A percentile compares a stretch with the other conserved stretches of the same genome.
These are phyloP conservation scores for Sericinus montela DNA, from an alignment of 2,888 invertebrate genomes.

Conservation along the genomic window DNA sequence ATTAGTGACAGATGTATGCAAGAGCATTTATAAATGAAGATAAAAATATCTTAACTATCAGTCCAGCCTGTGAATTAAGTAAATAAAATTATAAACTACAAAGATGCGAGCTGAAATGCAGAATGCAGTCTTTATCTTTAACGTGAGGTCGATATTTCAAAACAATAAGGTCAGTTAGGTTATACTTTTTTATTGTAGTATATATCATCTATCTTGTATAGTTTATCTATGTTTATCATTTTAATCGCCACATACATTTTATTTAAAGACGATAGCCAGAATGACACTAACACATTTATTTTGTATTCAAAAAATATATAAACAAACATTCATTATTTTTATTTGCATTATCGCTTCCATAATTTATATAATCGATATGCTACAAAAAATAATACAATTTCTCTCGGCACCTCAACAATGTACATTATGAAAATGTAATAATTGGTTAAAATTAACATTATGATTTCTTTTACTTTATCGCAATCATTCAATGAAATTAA, in stretches of 20 bases:
- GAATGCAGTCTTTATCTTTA: constrained; percentile 12
- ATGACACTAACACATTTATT: constrained; percentile 49
- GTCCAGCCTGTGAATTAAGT: background rate
- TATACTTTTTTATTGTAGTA: constrained; percentile 15
- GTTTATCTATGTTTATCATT: constrained; percentile 12
- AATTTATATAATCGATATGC: too few relatives aligned
- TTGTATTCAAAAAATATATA: constrained; percentile 11
- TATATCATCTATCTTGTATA: constrained; percentile 6
- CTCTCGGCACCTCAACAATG: too few relatives aligned
- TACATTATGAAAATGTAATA: too few relatives aligned
- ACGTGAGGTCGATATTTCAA: constrained; percentile 8
- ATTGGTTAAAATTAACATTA: too few relatives aligned
- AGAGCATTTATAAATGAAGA: too few relatives aligned
- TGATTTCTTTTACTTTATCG: too few relatives aligned
- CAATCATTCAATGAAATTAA: too few relatives aligned
- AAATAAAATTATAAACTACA: constrained; percentile 2
- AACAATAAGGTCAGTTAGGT: constrained; percentile 16
- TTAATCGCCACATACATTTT: constrained; percentile 11
- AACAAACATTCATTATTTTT: too few relatives aligned
- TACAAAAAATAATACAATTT: too few relatives aligned
- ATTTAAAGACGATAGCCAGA: constrained; percentile 32
- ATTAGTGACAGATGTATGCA: too few relatives aligned
- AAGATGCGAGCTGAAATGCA: constrained; percentile 5
- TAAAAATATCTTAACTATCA: background rate
- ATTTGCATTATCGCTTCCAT: too few relatives aligned